Conservation (phyloP, 2,113 vertebrate genomes). For the Alligator mississippiensis region DNA sequence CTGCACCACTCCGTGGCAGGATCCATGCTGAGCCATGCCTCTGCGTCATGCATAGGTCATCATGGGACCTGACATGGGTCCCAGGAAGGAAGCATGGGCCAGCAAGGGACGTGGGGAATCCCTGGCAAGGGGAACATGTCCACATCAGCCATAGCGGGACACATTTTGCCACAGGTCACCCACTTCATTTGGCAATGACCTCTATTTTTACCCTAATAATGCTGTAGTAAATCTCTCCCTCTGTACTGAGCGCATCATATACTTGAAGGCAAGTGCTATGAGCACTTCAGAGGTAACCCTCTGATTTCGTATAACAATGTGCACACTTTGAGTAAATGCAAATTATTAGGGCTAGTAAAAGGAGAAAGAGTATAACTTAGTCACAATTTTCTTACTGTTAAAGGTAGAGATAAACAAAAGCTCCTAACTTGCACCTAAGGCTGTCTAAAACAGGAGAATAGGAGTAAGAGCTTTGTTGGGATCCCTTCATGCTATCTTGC, state of each 20-base stretch:
- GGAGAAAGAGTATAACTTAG: neutral
- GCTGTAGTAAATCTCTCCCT: accelerated
- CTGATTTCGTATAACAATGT: constrained; percentile 9
- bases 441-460: accelerated
- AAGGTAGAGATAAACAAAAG: neutral
- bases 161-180: too few relatives aligned
- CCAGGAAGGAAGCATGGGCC: too few relatives aligned
- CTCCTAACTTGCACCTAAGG: accelerated
- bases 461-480: accelerated
- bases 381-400: neutral
- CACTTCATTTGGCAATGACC: too few relatives aligned
- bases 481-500: accelerated
- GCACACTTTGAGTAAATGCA: neutral
- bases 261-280: neutral
- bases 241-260: neutral
- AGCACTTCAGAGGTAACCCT: neutral
- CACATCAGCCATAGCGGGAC: too few relatives aligned
- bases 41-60: too few relatives aligned
- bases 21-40: too few relatives aligned
- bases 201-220: neutral
- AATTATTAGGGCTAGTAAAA: constrained; percentile 35
- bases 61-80: too few relatives aligned
- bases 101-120: too few relatives aligned
- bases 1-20: too few relatives aligned
- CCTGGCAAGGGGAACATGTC: too few relatives aligned